These are phyloP conservation scores for Enteromius anoplus DNA, from an alignment of 2,797 vertebrate species.

Conservation along the genomic window DNA sequence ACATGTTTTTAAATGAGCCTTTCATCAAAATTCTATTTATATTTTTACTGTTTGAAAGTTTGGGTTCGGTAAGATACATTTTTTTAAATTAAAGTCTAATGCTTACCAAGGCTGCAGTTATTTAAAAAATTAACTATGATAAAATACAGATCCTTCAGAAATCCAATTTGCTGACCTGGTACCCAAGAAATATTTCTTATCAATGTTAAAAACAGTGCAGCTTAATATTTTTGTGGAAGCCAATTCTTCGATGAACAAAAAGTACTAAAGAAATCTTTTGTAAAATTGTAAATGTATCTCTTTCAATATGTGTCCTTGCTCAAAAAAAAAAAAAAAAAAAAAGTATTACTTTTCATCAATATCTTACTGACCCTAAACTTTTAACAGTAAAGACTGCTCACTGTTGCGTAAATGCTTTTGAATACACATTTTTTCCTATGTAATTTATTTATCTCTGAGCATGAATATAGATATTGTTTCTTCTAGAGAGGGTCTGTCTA, in stretches of 20 bases:
- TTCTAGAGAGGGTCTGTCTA: neutral
- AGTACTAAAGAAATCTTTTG: neutral
- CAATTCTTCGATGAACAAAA: neutral
- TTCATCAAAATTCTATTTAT: neutral
- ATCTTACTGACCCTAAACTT: conserved; percentile 1
- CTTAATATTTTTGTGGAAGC: neutral
- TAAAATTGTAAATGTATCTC: neutral
- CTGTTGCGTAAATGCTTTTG: conserved; percentile 22
- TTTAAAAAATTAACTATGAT: neutral
- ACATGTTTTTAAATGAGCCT: conserved; percentile 7
- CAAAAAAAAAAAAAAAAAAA: neutral
- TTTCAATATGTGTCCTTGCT: neutral
- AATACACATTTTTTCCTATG: conserved; percentile 25
- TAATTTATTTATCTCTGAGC: conserved; percentile 43
- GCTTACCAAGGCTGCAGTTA: conserved; percentile 2
- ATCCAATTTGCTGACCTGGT: neutral
- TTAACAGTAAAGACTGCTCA: neutral
- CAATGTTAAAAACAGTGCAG: neutral
- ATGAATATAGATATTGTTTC: conserved; percentile 19
- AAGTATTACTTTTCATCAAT: neutral
- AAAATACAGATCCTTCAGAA: neutral
- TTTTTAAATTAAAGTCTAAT: neutral
- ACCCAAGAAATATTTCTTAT: neutral
- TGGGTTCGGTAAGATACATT: neutral
- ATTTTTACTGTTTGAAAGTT: neutral